Evolutionary conservation across 2,113 vertebrate species (phyloP), one percentile per base, ranked within the genome.

Genomic region (Vicugna pacos): DNA sequence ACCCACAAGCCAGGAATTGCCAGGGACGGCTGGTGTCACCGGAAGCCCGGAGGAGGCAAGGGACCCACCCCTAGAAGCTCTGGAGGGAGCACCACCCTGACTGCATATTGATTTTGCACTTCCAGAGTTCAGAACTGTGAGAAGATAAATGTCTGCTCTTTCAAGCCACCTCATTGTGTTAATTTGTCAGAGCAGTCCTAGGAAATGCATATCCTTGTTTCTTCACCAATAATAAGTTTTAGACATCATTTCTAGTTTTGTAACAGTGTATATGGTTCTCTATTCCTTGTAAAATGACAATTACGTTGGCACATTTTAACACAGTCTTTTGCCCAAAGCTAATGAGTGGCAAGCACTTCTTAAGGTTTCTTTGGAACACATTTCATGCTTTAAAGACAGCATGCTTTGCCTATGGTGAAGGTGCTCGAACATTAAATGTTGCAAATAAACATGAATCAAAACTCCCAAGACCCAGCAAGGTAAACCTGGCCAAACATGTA

Each of bases 311-410:
- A 72, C 28, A 46, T 91, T 58, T 82, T 64, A 50, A 77, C 19
- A 76, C 28, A 56, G 16, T 5, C 28, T 87, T 81, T 83, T 67
- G 22, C 8, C 81, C 58, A 86, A 72, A 70, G 46, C 8, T 64
- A 65, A 13, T 11, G 38, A 91, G 62, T n/a, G 46, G 14, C 19
- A 79, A 84, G 14, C 9, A 52, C 8, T 86, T 90, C 69, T 60
- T 9, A 38, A 38, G 28, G 20, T 67, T 75, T 77, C 46, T 91
- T 73, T 93, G 35, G 48, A 54, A 24, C 14, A 65, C 65, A 82
- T 79, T 82, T 88, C 30, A 72, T 64, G 24, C 7, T 90, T 91
- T 95, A 86, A 69, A 76, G 84, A 76, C 90, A 87, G n/a, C 26
- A 22, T 48, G 6, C 28, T 91, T 81, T 82, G 58, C 19, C 46